Percentiles rank a stretch among this genome's conserved stretches.
These are phyloP conservation scores for Diachasmimorpha longicaudata DNA, from an alignment of 1,140 invertebrate species.

Conservation along the genomic window DNA sequence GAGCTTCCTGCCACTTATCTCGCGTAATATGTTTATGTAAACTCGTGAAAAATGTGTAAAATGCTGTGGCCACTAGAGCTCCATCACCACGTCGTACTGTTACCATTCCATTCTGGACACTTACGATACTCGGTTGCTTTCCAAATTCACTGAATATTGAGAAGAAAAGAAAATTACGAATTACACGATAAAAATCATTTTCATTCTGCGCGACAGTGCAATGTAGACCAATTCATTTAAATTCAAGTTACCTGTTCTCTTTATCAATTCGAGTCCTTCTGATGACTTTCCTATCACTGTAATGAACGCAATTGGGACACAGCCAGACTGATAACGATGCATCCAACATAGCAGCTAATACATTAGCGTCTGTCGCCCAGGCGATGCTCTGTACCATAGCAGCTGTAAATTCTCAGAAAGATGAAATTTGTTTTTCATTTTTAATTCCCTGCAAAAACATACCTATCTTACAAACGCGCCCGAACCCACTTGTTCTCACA, in stretches of 20 bases:
- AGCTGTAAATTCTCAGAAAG: slow-evolving; percentile 59
- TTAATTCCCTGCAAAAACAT: slow-evolving; percentile 18
- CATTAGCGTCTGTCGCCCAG: slow-evolving; percentile 86
- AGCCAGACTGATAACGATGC: slow-evolving; percentile 84
- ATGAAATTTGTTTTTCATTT: slow-evolving; percentile 14
- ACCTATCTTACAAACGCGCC: slow-evolving; percentile 79
- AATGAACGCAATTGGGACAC: slow-evolving; percentile 70
- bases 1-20: slow-evolving; percentile 76
- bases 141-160: slow-evolving; percentile 74
- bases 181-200: too few species aligned
- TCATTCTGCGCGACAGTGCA: too few species aligned
- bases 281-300: slow-evolving; percentile 76
- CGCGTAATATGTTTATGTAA: slow-evolving; percentile 70
- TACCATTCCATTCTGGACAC: slow-evolving; percentile 81
- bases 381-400: slow-evolving; percentile 79
- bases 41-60: slow-evolving; percentile 72
- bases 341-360: slow-evolving; percentile 84
- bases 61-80: slow-evolving; percentile 68
- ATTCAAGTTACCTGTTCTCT: slow-evolving; percentile 65
- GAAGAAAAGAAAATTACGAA: slow-evolving; percentile 20
- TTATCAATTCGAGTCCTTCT: slow-evolving; percentile 70
- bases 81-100: slow-evolving; percentile 76
- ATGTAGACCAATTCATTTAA: too few species aligned
- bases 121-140: slow-evolving; percentile 77
- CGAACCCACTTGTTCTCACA: slow-evolving; percentile 71